A percentile compares a stretch with the other conserved stretches of the same genome.
Conservation (phyloP, 2,888 invertebrate species). For the Oxytorus armatus region DNA sequence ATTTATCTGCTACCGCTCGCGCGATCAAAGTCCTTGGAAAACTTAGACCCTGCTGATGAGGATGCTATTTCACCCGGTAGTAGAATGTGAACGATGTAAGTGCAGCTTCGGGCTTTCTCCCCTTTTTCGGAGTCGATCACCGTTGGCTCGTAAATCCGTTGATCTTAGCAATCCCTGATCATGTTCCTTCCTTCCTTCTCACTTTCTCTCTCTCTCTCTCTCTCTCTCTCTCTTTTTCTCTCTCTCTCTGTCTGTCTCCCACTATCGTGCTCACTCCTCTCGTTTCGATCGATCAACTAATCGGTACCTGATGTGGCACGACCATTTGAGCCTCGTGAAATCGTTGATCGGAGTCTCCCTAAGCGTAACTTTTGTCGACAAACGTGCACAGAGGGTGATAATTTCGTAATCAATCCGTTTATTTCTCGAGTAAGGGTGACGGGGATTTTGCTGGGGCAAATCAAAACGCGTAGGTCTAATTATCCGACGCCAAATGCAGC, state of each 20-base stretch:
- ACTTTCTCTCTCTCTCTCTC: constrained; percentile 40
- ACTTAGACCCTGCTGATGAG: neutral
- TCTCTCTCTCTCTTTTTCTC: constrained; percentile 38
- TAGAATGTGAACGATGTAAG: constrained; percentile 7
- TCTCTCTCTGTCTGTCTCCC: constrained; percentile 38
- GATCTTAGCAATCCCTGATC: too few species aligned
- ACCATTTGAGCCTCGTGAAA: constrained; percentile 27
- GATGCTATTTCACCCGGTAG: neutral
- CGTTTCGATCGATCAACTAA: constrained; percentile 70
- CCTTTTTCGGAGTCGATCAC: constrained; percentile 41
- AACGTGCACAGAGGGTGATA: constrained; percentile 34
- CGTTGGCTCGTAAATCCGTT: constrained; percentile 36
- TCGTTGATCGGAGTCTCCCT: neutral
- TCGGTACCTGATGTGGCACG: constrained; percentile 50
- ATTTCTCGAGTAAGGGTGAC: constrained; percentile 24
- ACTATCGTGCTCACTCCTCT: constrained; percentile 29
- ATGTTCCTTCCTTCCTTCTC: too few species aligned
- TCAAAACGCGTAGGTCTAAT: constrained; percentile 39
- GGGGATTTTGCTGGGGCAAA: neutral
- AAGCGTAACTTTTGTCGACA: constrained; percentile 21
- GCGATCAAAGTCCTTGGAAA: too few species aligned
- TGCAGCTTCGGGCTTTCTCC: constrained; percentile 39
- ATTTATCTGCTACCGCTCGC: too few species aligned
- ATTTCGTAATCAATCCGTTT: constrained; percentile 59
- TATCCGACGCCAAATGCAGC: constrained; percentile 35